Conservation (phyloP, 2,797 vertebrate genomes). For the Erethizon dorsatum region DNA sequence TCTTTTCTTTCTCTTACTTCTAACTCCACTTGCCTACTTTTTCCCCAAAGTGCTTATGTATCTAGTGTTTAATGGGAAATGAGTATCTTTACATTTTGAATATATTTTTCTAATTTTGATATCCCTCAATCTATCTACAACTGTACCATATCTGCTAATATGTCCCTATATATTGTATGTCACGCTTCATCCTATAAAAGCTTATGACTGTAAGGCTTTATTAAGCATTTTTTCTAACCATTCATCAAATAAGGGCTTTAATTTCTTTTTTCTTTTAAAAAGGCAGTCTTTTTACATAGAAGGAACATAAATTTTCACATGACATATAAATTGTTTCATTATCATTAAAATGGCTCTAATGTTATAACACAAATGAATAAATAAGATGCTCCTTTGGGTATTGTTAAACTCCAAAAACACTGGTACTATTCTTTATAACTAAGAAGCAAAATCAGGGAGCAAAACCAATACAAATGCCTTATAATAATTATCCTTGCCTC, state of each 20-base stretch:
- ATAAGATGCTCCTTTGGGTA: background rate
- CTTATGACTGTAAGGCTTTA: background rate
- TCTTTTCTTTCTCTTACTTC: background rate
- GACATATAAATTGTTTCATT: background rate
- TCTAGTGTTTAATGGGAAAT: background rate
- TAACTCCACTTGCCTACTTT: background rate
- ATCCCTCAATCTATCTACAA: background rate
- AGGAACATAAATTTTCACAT: background rate
- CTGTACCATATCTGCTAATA: too few species aligned
- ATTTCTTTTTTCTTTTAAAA: background rate
- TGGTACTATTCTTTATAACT: background rate
- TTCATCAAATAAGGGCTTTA: background rate
- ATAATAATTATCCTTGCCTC: background rate
- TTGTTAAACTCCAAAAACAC: background rate
- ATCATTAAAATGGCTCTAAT: background rate
- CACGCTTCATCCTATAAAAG: background rate
- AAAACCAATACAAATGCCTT: background rate
- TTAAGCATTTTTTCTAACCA: background rate
- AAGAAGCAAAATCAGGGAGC: background rate
- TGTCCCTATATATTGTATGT: background rate
- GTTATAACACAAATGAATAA: background rate
- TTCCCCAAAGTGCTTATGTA: background rate
- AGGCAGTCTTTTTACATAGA: background rate
- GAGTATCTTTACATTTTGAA: background rate
- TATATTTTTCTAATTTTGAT: background rate